Base-by-base conservation (phyloP, 2,797 vertebrate species). In the Crenuchus spilurus region DNA sequence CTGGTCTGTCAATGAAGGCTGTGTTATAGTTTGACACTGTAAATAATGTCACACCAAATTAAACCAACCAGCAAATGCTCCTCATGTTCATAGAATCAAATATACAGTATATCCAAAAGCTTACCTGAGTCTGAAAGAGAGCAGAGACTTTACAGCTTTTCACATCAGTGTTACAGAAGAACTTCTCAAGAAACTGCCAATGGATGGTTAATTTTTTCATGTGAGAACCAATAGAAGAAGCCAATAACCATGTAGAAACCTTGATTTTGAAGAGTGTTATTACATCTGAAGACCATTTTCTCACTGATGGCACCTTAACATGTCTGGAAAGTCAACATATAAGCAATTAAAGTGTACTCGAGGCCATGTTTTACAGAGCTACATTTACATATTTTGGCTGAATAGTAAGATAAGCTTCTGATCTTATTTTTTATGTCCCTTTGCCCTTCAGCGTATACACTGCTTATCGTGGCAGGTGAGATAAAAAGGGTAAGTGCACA, bases 341-440 rank as follows among this genome's bases (percentile, higher is more conserved):
- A 18, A 48, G 18, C 33, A 51, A 26, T 51, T 31, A 42, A 48
- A 54, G 55, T 60, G 35, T 22, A 41, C 65, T 55, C 42, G 60
- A 65, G 26, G 79, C 70, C 54, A 74, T 79, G 58, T 66, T 78
- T 67, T 62, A 76, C 49, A 78, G 65, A 67, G 30, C 16, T 74
- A 72, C 81, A 88, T 90, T 90, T 90, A 87, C 87, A 90, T 88
- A 90, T 87, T 80, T 87, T 84, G 86, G 83, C 82, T 78, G 84
- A 46, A 81, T 67, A 69, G 72, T 9, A 22, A 83, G 89, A 92
- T 92, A 91, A 86, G 44, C 84, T 84, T 88, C 82, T 87, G 80
- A 82, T 84, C 77, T 72, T 68, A 54, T 22, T 80, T 70, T 83
- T 63, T 60, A 44, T 48, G 78, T 80, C 78, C 70, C 51, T 67